Evolutionary conservation across 1,140 invertebrate genomes (phyloP).

Genomic region (Ips typographus): DNA sequence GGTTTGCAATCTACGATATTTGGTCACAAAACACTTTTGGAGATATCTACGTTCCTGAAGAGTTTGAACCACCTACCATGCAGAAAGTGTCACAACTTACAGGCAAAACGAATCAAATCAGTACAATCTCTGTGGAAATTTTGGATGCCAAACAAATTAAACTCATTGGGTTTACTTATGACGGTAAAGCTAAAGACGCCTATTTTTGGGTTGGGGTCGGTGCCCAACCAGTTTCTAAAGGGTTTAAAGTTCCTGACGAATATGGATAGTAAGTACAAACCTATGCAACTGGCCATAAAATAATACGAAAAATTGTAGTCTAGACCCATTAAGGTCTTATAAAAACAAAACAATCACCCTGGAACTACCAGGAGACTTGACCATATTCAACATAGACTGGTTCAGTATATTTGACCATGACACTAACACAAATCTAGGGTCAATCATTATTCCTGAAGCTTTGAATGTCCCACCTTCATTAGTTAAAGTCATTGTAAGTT

Average conservation of each 20-base stretch:
- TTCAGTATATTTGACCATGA: conserved; percentile 77
- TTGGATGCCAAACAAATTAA: conserved; percentile 79
- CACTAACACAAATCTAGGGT: conserved; percentile 71
- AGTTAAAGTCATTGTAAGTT: conserved; percentile 59
- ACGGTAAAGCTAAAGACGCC: conserved; percentile 73
- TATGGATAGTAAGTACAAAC: conserved; percentile 80
- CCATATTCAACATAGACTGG: conserved; percentile 85
- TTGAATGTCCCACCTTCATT: conserved; percentile 85
- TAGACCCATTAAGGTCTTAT: conserved; percentile 72
- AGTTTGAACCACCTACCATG: conserved; percentile 82
- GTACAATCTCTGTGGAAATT: conserved; percentile 73
- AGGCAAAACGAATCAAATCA: conserved; percentile 66
- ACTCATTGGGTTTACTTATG: conserved; percentile 75
- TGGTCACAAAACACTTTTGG: conserved; percentile 83
- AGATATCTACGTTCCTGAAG: conserved; percentile 88
- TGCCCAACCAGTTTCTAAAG: conserved; percentile 74
- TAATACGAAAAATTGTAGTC: conserved; percentile 52
- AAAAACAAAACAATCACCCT: conserved; percentile 73
- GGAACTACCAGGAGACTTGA: conserved; percentile 78
- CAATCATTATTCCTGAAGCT: conserved; percentile 75
- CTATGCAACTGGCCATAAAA: neutral
- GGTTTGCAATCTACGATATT: conserved; percentile 89
- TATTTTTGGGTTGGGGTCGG: conserved; percentile 89
- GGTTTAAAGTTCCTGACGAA: conserved; percentile 84
- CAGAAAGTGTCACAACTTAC: conserved; percentile 72